Evolutionary conservation across 2,797 vertebrate species (phyloP), one percentile per base, ranked within the genome.

Genomic region (Antrozous pallidus): DNA sequence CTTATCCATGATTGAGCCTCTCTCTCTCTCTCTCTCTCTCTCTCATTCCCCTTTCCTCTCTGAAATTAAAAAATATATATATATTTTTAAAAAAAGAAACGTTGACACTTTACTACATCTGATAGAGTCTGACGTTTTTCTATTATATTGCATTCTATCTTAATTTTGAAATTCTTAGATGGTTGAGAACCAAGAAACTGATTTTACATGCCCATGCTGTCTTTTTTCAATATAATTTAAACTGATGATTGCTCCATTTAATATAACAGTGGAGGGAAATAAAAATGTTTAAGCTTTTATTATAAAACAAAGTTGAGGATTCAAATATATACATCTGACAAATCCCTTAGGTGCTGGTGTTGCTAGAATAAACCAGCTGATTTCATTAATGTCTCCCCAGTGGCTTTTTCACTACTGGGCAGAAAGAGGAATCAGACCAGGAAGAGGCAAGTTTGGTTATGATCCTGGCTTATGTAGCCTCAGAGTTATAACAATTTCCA

Each of bases 221-320:
- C 80, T 88, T 92, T 67, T 45, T 36, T 87, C 16, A 38, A 11
- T 56, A 65, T 54, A 65, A 83, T 42, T 83, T 77, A 90, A 88
- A 88, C 47, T 24, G 7, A 91, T 75, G 13, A 45, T 17, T 78
- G 31, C 3, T 85, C 6, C 33, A 86, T 65, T 95, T 69, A 88
- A 88, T 70, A 14, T 51, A 95, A 89, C 20, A 83, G n/a, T 71
- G 28, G 31, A 86, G 36, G 38, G 63, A 87, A 88, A 91, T 8
- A 54, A 78, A 8, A 47, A n/a, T n/a, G 69, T 38, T 75, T 33
- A 58, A 92, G n/a, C 17, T 91, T 85, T 96, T 88, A 77, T 69
- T 91, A 82, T 40, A 81, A 94, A 90, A 85, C 69, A 91, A 81
- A 94, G 31, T 51, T 89, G 51, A 88, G 40, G 54, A 91, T 65